These are phyloP conservation scores for Microcebus lehilahytsara DNA, from an alignment of 2,113 vertebrate genomes.

Conservation along the genomic window DNA sequence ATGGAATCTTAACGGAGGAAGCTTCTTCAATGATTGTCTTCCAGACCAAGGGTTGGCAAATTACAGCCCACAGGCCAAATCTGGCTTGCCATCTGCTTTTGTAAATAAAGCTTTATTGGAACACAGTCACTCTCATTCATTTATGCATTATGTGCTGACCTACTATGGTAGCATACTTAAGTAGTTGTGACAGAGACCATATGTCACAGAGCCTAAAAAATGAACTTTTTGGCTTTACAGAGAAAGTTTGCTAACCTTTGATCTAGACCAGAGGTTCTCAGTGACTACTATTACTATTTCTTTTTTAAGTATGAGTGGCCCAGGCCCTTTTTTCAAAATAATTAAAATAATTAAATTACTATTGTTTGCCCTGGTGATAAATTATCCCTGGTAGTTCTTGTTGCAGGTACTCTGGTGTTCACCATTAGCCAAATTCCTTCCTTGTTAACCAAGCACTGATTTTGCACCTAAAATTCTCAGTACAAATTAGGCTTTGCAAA, in stretches of 20 bases:
- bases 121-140: background rate
- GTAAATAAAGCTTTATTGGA: slow-evolving; percentile 28
- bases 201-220: background rate
- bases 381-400: background rate
- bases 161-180: background rate
- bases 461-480: background rate
- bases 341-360: background rate
- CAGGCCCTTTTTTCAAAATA: background rate
- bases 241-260: background rate
- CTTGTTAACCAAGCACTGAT: background rate
- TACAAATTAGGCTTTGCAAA: background rate
- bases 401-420: background rate
- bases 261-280: background rate
- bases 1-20: slow-evolving; percentile 19
- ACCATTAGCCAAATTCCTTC: background rate
- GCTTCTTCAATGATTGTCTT: background rate
- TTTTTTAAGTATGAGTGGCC: background rate
- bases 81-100: background rate
- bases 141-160: background rate
- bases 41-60: background rate
- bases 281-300: background rate
- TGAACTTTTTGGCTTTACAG: background rate
- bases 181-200: background rate
- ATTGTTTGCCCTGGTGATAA: background rate
- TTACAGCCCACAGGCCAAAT: background rate